phyloP scores from a whole-genome alignment of 2,888 invertebrate genomes.

The Orthosia cruda region DNA sequence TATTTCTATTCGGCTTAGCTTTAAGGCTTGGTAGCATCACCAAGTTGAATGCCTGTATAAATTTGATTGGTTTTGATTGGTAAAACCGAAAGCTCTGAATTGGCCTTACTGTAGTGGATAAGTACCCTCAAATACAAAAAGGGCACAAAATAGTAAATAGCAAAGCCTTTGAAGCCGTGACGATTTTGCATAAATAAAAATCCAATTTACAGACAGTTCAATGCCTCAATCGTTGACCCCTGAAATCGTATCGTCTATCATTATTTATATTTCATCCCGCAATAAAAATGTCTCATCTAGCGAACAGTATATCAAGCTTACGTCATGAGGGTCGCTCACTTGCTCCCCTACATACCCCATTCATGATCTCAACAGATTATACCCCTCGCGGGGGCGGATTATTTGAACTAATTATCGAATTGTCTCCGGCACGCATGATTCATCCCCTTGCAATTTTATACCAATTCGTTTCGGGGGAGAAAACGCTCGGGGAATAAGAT shows the following conservation, averaged over 20 bases:
- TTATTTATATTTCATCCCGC: background rate
- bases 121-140: background rate
- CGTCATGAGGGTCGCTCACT: slow-evolving; percentile 55
- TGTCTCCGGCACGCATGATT: slow-evolving; percentile 73
- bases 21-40: too few species aligned
- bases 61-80: slow-evolving; percentile 15
- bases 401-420: slow-evolving; percentile 79
- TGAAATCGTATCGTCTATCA: background rate
- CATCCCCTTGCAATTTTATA: slow-evolving; percentile 74
- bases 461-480: slow-evolving; percentile 65
- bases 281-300: slow-evolving; percentile 44
- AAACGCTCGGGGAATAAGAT: slow-evolving; percentile 57
- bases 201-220: background rate
- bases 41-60: too few species aligned
- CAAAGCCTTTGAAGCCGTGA: background rate
- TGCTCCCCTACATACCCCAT: slow-evolving; percentile 63
- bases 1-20: too few species aligned
- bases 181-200: slow-evolving; percentile 7
- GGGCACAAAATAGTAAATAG: background rate
- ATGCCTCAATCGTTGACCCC: background rate
- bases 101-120: background rate
- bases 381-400: slow-evolving; percentile 67
- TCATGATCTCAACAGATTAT: slow-evolving; percentile 68
- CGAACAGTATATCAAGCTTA: slow-evolving; percentile 38
- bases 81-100: background rate